Evolutionary conservation across 2,888 invertebrate species (phyloP).

Genomic region (Tetropium fuscum): DNA sequence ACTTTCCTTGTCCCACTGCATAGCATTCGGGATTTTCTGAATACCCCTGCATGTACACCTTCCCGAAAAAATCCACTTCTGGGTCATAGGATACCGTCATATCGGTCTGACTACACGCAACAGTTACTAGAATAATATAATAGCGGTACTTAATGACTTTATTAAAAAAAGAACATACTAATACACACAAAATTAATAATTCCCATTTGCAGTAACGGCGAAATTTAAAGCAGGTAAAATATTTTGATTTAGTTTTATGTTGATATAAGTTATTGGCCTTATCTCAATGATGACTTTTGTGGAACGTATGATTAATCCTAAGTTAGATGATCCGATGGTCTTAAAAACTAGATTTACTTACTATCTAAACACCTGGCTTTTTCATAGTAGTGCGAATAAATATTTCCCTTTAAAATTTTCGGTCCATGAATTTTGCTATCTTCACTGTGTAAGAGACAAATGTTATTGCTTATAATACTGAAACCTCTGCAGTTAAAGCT

Average conservation of each 20-base stretch:
- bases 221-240: too few species aligned
- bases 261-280: too few species aligned
- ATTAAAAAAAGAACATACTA: too few species aligned
- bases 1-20: slow-evolving; percentile 69
- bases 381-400: slow-evolving; percentile 79
- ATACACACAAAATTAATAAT: too few species aligned
- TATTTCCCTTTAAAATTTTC: slow-evolving; percentile 71
- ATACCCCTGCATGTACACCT: slow-evolving; percentile 84
- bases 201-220: too few species aligned
- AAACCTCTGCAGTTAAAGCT: slow-evolving; percentile 81
- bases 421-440: slow-evolving; percentile 85
- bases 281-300: too few species aligned
- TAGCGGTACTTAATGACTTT: too few species aligned
- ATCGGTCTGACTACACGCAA: slow-evolving; percentile 79
- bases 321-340: too few species aligned
- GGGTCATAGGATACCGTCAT: slow-evolving; percentile 78
- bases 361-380: slow-evolving; percentile 87
- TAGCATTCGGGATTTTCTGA: slow-evolving; percentile 76
- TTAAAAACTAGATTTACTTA: too few species aligned
- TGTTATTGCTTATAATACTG: slow-evolving; percentile 63
- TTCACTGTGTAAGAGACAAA: slow-evolving; percentile 83
- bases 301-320: too few species aligned
- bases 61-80: slow-evolving; percentile 75
- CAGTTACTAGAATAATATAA: slow-evolving; percentile 73
- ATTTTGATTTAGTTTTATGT: too few species aligned